Conservation (phyloP, 2,797 vertebrate genomes). For the Siniperca undulata region DNA sequence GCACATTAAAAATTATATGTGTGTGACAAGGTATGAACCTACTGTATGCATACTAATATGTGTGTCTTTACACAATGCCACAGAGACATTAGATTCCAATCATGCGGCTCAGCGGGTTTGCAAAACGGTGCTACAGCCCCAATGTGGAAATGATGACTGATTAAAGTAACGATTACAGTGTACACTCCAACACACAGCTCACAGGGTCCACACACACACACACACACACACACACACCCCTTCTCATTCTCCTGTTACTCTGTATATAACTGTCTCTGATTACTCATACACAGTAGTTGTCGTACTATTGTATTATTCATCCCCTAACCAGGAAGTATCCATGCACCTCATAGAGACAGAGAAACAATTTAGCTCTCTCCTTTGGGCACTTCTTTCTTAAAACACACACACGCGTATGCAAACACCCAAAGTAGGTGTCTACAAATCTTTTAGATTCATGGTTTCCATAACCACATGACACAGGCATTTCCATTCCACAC, state of each 20-base stretch:
- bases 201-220: slow-evolving; percentile 31
- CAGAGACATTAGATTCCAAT: slow-evolving; percentile 56
- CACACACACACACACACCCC: slow-evolving; percentile 18
- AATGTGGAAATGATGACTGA: slow-evolving; percentile 65
- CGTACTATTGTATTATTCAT: slow-evolving; percentile 51
- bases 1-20: slow-evolving; percentile 12
- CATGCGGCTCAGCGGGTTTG: slow-evolving; percentile 58
- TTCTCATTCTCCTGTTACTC: neutral
- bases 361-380: slow-evolving; percentile 14
- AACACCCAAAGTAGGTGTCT: slow-evolving; percentile 22
- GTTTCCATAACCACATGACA: neutral
- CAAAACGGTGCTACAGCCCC: slow-evolving; percentile 37
- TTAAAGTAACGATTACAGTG: slow-evolving; percentile 61
- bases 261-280: slow-evolving; percentile 17
- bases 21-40: neutral
- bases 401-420: slow-evolving; percentile 8
- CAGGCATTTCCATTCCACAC: slow-evolving; percentile 1
- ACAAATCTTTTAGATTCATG: slow-evolving; percentile 41
- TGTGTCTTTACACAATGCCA: slow-evolving; percentile 28
- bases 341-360: slow-evolving; percentile 23
- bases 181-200: slow-evolving; percentile 37
- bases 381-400: slow-evolving; percentile 8
- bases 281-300: slow-evolving; percentile 15
- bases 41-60: slow-evolving; percentile 1
- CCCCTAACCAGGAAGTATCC: slow-evolving; percentile 14